Conservation (phyloP, 2,797 vertebrate species). For the Astyanax mexicanus region DNA sequence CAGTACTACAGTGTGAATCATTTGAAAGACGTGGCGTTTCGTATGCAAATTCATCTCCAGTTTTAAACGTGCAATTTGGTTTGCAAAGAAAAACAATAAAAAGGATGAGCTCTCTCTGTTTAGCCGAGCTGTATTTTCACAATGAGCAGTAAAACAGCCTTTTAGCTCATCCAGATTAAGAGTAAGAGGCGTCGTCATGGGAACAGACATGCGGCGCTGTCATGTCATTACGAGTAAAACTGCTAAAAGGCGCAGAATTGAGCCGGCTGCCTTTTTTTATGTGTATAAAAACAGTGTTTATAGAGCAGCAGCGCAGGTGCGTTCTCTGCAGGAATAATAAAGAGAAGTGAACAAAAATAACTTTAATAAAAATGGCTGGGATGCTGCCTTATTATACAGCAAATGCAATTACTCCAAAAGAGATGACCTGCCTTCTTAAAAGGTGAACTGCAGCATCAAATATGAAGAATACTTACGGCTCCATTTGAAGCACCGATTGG, state of each 20-base stretch:
- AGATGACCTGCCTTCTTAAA: not conserved
- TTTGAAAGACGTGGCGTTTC: not conserved
- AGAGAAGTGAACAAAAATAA: not conserved
- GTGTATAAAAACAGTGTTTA: not conserved
- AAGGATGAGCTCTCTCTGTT: not conserved
- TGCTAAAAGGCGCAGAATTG: conserved; percentile 2
- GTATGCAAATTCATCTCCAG: not conserved
- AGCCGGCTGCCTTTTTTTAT: not conserved
- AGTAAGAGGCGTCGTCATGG: conserved; percentile 41
- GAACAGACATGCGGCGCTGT: conserved; percentile 25
- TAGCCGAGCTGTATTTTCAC: conserved; percentile 8
- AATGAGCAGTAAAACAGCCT: conserved; percentile 17
- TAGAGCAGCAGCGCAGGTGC: not conserved
- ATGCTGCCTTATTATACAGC: not conserved
- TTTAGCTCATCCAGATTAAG: conserved; percentile 38
- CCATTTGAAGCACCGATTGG: not conserved
- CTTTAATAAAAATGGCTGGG: not conserved
- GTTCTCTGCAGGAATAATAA: not conserved
- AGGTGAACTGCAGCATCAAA: not conserved
- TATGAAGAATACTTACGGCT: not conserved
- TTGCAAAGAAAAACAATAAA: not conserved
- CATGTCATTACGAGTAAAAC: conserved; percentile 3
- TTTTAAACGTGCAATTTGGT: no score
- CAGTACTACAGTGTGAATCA: not conserved
- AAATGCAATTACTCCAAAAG: conserved; percentile 4